These are phyloP conservation scores for Anolis carolinensis DNA, from an alignment of 2,113 vertebrate species.

Conservation along the genomic window DNA sequence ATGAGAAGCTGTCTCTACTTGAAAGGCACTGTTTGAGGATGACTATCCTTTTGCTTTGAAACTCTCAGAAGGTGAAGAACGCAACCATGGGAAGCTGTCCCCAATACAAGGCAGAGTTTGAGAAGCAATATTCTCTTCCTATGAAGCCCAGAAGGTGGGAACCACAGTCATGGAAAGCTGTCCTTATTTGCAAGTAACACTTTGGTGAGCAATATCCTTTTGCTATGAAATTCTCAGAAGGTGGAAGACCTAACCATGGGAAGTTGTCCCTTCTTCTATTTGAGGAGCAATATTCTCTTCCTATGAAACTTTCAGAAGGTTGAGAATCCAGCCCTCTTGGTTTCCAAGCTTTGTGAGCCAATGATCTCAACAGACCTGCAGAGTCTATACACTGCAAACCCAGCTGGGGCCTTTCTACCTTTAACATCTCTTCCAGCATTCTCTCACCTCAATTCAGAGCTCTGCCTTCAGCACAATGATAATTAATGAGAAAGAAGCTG, in stretches of 20 bases:
- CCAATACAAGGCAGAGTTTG: no score
- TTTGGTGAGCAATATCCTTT: no score
- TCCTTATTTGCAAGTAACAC: no score
- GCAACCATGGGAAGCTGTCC: background rate
- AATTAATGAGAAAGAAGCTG: background rate
- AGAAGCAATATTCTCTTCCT: no score
- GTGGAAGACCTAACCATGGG: no score
- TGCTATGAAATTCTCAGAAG: no score
- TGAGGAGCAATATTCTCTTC: background rate
- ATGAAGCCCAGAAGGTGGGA: no score
- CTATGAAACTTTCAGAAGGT: background rate
- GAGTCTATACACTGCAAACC: background rate
- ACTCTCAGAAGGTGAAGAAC: background rate
- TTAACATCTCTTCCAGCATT: background rate
- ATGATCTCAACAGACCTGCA: background rate
- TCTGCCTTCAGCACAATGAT: slow-evolving; percentile 1
- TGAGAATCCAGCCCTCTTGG: background rate
- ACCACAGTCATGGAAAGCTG: no score
- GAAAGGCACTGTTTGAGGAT: background rate
- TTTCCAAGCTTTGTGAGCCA: background rate
- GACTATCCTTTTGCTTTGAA: background rate
- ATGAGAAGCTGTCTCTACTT: background rate
- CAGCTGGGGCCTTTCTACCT: background rate
- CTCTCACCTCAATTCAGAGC: background rate
- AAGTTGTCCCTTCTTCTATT: background rate